These are phyloP conservation scores for Fratercula arctica DNA, from an alignment of 2,797 vertebrate species.

Conservation along the genomic window DNA sequence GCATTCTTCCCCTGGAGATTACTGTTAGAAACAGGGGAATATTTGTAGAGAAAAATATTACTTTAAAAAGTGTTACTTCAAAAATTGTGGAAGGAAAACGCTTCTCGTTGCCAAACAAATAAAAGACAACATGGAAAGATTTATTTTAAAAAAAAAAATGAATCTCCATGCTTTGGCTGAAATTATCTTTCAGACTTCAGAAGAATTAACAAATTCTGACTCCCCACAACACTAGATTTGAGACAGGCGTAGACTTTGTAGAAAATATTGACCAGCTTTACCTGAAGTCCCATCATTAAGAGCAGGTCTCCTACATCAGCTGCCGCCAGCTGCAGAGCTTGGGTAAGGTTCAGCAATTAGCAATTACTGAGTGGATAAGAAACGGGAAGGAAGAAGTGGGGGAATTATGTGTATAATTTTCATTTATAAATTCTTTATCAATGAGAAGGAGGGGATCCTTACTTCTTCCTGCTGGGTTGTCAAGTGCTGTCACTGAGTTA, in stretches of 20 bases:
- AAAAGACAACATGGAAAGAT: background rate
- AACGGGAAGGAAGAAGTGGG: background rate
- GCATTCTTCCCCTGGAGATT: slow-evolving; percentile 43
- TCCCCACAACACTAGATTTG: background rate
- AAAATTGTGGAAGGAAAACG: background rate
- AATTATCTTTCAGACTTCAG: background rate
- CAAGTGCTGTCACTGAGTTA: background rate
- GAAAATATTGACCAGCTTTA: background rate
- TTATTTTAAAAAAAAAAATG: background rate
- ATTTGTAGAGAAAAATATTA: background rate
- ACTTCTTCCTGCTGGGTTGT: background rate
- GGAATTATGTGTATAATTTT: background rate
- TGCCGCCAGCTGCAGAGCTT: background rate
- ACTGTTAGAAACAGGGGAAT: background rate
- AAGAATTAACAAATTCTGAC: background rate
- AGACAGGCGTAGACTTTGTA: background rate
- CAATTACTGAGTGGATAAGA: background rate
- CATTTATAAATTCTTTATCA: background rate
- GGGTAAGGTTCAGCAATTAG: background rate
- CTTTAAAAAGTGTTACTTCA: slow-evolving; percentile 11
- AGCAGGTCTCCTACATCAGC: background rate
- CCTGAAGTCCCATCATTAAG: background rate
- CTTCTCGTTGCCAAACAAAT: background rate
- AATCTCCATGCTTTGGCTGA: background rate
- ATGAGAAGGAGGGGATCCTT: background rate